Percentiles rank a stretch among this genome's conserved stretches.
These are phyloP conservation scores for Lobophora halterata DNA, from an alignment of 2,888 invertebrate genomes.

Conservation along the genomic window DNA sequence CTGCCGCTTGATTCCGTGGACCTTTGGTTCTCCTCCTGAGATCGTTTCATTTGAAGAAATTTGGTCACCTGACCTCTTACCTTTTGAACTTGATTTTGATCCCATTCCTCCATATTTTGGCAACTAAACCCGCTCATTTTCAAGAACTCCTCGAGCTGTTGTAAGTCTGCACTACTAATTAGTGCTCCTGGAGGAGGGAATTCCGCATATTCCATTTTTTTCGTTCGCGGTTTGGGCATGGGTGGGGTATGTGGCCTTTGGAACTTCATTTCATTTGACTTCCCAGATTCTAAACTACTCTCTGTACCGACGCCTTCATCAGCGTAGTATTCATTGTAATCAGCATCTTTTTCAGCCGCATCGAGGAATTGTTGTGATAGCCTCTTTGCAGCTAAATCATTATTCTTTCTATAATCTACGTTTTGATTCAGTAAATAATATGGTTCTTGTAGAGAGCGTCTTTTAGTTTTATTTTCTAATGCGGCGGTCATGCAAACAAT, in stretches of 20 bases:
- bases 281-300: constrained; percentile 80
- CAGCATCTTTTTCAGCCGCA: constrained; percentile 77
- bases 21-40: constrained; percentile 83
- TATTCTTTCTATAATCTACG: constrained; percentile 73
- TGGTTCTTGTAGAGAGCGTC: constrained; percentile 89
- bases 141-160: constrained; percentile 85
- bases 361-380: constrained; percentile 76
- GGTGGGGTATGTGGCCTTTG: constrained; percentile 77
- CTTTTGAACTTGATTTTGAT: constrained; percentile 85
- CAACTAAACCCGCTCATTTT: constrained; percentile 86
- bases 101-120: constrained; percentile 84
- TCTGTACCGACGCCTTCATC: constrained; percentile 84
- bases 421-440: constrained; percentile 82
- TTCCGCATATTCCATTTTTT: constrained; percentile 72
- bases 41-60: constrained; percentile 85
- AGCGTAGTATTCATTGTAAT: constrained; percentile 77
- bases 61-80: constrained; percentile 86
- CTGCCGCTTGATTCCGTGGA: constrained; percentile 81
- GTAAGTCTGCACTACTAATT: constrained; percentile 83
- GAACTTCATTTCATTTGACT: constrained; percentile 76
- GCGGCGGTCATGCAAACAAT: constrained; percentile 66
- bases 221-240: constrained; percentile 72
- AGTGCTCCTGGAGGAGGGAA: constrained; percentile 75
- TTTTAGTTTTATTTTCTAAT: constrained; percentile 80
- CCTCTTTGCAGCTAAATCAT: constrained; percentile 75